Evolutionary conservation across 2,888 invertebrate species (phyloP).

Genomic region (Volucella zonaria): DNA sequence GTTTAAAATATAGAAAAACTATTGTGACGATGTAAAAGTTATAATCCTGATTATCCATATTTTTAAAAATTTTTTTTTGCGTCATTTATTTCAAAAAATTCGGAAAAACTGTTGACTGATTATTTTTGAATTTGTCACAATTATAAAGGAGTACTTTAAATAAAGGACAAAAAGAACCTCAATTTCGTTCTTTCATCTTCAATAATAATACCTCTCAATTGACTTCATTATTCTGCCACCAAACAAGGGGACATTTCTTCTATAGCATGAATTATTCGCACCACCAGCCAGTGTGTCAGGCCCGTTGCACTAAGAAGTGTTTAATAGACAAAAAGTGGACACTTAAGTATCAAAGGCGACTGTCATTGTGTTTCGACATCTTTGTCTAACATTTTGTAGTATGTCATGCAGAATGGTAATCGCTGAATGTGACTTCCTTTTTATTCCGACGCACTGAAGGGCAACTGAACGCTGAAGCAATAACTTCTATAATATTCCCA

Average conservation of each 20-base stretch:
- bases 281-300: constrained; percentile 46
- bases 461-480: constrained; percentile 55
- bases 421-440: constrained; percentile 75
- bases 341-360: constrained; percentile 68
- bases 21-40: not conserved
- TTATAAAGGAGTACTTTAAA: constrained; percentile 21
- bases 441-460: constrained; percentile 55
- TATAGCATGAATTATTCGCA: constrained; percentile 41
- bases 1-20: too few relatives aligned
- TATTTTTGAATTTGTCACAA: constrained; percentile 49
- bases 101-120: constrained; percentile 10
- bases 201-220: constrained; percentile 65
- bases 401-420: constrained; percentile 72
- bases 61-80: constrained; percentile 54
- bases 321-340: constrained; percentile 72
- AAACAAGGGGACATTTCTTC: constrained; percentile 42
- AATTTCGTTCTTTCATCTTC: constrained; percentile 1
- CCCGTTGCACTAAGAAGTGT: constrained; percentile 59
- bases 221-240: constrained; percentile 66
- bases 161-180: constrained; percentile 21
- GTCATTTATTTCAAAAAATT: not conserved
- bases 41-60: constrained; percentile 58
- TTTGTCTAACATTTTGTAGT: constrained; percentile 9
- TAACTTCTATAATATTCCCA: constrained; percentile 68
- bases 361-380: constrained; percentile 51